Conservation (phyloP, 2,113 vertebrate genomes). For the Chitala chitala region DNA sequence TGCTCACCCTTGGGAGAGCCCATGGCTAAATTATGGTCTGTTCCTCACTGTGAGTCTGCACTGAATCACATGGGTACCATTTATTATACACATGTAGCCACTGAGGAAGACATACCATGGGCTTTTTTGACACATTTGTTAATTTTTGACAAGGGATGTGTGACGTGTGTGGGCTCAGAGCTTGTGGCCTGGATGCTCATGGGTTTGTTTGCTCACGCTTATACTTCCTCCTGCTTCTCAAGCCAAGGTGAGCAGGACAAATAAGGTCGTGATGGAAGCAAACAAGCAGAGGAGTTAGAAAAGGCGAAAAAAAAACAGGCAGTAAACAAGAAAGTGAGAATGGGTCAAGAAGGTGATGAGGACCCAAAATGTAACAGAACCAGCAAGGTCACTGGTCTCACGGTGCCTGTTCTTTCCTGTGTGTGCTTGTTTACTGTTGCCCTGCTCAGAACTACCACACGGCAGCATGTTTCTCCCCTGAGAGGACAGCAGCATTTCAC, state of each 20-base stretch:
- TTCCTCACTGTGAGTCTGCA: too few relatives aligned
- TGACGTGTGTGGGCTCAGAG: neutral
- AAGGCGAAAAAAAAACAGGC: neutral
- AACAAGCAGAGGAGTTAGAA: neutral
- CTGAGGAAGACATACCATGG: neutral
- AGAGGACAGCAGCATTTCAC: neutral
- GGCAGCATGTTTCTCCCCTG: neutral
- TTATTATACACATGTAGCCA: neutral
- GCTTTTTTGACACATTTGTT: neutral
- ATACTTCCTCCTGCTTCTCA: neutral
- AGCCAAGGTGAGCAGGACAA: neutral
- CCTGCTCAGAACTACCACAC: neutral
- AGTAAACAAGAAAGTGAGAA: neutral
- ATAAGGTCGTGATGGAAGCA: conserved; percentile 3
- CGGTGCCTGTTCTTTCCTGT: neutral
- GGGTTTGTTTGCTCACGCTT: neutral
- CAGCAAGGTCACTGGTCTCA: neutral
- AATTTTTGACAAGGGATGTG: neutral
- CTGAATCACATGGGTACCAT: neutral
- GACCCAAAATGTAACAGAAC: neutral
- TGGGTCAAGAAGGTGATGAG: neutral
- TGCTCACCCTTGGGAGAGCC: neutral
- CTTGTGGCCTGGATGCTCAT: neutral
- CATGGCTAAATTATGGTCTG: neutral
- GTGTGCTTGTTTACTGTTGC: neutral